A percentile compares a stretch with the other conserved stretches of the same genome.
These are phyloP conservation scores for Pammene fasciana DNA, from an alignment of 2,888 invertebrate genomes.

Conservation along the genomic window DNA sequence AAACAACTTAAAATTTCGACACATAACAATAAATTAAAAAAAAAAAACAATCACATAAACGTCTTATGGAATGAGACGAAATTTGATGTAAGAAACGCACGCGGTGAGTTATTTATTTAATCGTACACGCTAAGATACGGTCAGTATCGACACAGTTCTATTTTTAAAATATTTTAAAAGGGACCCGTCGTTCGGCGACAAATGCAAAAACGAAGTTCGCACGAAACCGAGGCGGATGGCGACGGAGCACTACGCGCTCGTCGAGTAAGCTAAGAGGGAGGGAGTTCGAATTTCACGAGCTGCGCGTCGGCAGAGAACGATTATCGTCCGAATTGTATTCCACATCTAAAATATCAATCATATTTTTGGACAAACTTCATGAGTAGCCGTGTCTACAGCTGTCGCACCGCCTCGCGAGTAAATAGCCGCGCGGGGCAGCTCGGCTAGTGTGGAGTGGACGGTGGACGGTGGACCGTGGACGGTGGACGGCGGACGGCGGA, in stretches of 20 bases:
- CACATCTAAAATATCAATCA: no score
- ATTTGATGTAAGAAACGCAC: conserved; percentile 25
- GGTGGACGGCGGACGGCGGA: no score
- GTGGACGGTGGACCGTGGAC: no score
- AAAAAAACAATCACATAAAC: conserved; percentile 49
- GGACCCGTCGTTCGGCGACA: conserved; percentile 11
- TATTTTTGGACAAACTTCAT: no score
- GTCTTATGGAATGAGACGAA: conserved; percentile 52
- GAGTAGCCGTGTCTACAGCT: no score
- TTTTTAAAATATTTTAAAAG: conserved; percentile 11
- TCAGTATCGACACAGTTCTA: conserved; percentile 14
- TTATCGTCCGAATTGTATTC: no score
- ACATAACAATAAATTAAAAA: conserved; percentile 52
- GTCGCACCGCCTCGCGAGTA: no score
- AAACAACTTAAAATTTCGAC: conserved; percentile 46
- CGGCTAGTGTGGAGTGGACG: no score
- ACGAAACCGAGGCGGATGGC: conserved; percentile 18
- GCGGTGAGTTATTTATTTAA: conserved; percentile 23
- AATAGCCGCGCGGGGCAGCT: no score
- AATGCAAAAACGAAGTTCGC: conserved; percentile 22
- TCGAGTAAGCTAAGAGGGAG: conserved; percentile 32
- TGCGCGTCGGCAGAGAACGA: background rate
- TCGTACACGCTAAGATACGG: conserved; percentile 5
- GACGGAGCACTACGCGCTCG: conserved; percentile 18
- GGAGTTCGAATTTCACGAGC: conserved; percentile 21